Evolutionary conservation across 2,797 vertebrate genomes (phyloP).

Genomic region (Thamnophis elegans): DNA sequence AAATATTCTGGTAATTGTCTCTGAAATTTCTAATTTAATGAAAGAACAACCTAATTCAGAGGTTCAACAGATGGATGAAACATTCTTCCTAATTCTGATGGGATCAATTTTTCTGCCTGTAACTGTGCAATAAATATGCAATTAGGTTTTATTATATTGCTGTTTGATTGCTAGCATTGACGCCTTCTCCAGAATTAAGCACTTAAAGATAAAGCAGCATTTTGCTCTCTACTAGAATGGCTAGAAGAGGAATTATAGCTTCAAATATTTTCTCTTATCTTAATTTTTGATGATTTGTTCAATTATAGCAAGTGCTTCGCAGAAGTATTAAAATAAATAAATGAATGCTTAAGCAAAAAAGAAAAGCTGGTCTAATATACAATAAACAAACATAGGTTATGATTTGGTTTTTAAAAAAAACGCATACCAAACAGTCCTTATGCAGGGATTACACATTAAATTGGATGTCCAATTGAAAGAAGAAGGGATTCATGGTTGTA

Average conservation of each 20-base stretch:
- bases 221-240: not conserved
- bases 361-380: constrained; percentile 21
- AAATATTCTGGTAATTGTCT: constrained; percentile 23
- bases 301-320: not conserved
- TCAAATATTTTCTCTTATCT: constrained; percentile 11
- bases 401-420: not conserved
- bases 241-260: not conserved
- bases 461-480: not conserved
- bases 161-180: constrained; percentile 17
- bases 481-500: not conserved
- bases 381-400: not conserved
- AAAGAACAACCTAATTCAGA: constrained; percentile 9
- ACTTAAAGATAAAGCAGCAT: constrained; percentile 38
- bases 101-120: not conserved
- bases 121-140: not conserved
- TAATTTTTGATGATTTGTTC: not conserved
- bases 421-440: not conserved
- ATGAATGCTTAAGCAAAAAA: not conserved
- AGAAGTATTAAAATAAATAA: not conserved
- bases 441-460: not conserved
- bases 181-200: constrained; percentile 26
- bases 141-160: constrained; percentile 11
- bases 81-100: not conserved
- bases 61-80: constrained; percentile 13
- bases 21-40: constrained; percentile 2